Percentiles rank a stretch among this genome's conserved stretches.
These are phyloP conservation scores for Erebia epiphron DNA, from an alignment of 2,888 invertebrate species.

Conservation along the genomic window DNA sequence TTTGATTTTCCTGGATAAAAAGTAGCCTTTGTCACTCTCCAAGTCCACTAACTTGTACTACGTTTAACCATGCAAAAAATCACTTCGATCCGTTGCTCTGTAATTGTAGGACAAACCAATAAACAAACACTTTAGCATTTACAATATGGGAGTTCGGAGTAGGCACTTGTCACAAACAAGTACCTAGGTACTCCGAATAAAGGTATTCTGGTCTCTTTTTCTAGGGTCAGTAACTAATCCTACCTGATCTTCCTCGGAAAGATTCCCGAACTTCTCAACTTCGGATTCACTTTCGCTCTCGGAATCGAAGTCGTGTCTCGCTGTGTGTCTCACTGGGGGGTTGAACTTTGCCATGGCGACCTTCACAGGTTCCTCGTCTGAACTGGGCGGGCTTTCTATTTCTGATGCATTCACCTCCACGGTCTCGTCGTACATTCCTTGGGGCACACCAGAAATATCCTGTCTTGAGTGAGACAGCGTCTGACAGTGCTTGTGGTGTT, in stretches of 20 bases:
- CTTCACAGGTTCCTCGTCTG: slow-evolving; percentile 60
- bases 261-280: slow-evolving; percentile 62
- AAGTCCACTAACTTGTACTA: too few relatives aligned
- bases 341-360: slow-evolving; percentile 75
- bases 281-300: slow-evolving; percentile 71
- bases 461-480: slow-evolving; percentile 47
- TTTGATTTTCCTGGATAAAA: too few relatives aligned
- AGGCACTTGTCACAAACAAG: neutral
- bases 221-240: too few relatives aligned
- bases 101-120: too few relatives aligned
- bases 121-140: too few relatives aligned
- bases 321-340: slow-evolving; percentile 70
- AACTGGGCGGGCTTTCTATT: slow-evolving; percentile 77
- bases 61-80: too few relatives aligned
- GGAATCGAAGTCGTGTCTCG: slow-evolving; percentile 73
- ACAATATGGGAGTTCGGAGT: too few relatives aligned
- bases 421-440: slow-evolving; percentile 83
- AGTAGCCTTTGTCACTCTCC: too few relatives aligned
- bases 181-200: too few relatives aligned
- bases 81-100: too few relatives aligned
- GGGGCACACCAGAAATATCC: slow-evolving; percentile 36
- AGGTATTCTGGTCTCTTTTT: neutral
- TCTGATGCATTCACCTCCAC: slow-evolving; percentile 82
- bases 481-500: slow-evolving; percentile 80
- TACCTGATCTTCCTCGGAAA: slow-evolving; percentile 65